Conservation (phyloP, 1,140 invertebrate genomes). For the Eubasilissa regina region DNA sequence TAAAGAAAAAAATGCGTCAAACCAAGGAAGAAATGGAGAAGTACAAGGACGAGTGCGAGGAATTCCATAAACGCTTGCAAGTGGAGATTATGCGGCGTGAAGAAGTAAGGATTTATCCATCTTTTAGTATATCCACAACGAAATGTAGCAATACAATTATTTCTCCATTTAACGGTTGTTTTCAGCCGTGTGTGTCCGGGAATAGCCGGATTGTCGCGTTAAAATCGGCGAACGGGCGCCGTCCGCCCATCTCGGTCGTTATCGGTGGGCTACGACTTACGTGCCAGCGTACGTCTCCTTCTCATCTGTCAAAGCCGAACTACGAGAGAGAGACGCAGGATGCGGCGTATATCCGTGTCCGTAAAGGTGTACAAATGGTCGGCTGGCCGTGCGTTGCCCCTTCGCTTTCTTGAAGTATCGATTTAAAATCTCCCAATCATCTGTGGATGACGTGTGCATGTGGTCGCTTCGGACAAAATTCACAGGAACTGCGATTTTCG, state of each 20-base stretch:
- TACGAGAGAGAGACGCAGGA: slow-evolving; percentile 38
- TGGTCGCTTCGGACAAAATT: background rate
- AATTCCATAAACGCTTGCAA: slow-evolving; percentile 91
- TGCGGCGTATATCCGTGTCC: slow-evolving; percentile 23
- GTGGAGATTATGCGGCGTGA: slow-evolving; percentile 92
- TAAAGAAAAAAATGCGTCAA: slow-evolving; percentile 99
- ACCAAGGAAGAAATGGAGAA: slow-evolving; percentile 98
- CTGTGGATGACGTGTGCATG: slow-evolving; percentile 45
- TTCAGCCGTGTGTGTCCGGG: slow-evolving; percentile 25
- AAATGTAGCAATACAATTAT: background rate
- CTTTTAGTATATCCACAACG: slow-evolving; percentile 23
- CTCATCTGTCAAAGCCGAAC: slow-evolving; percentile 50
- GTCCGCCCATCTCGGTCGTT: slow-evolving; percentile 45
- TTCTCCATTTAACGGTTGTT: slow-evolving; percentile 32
- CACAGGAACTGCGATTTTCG: slow-evolving; percentile 6
- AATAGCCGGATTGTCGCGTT: slow-evolving; percentile 27
- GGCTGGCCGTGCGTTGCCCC: slow-evolving; percentile 45
- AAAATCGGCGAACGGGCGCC: slow-evolving; percentile 28
- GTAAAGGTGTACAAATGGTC: slow-evolving; percentile 48
- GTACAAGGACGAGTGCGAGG: slow-evolving; percentile 96
- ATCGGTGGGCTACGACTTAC: slow-evolving; percentile 28
- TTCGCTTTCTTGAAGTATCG: slow-evolving; percentile 44
- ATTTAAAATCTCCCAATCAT: slow-evolving; percentile 50
- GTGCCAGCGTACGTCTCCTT: slow-evolving; percentile 27
- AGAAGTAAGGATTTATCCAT: slow-evolving; percentile 84